Evolutionary conservation across 1,140 invertebrate species (phyloP).

Genomic region (Drosophila bocqueti): DNA sequence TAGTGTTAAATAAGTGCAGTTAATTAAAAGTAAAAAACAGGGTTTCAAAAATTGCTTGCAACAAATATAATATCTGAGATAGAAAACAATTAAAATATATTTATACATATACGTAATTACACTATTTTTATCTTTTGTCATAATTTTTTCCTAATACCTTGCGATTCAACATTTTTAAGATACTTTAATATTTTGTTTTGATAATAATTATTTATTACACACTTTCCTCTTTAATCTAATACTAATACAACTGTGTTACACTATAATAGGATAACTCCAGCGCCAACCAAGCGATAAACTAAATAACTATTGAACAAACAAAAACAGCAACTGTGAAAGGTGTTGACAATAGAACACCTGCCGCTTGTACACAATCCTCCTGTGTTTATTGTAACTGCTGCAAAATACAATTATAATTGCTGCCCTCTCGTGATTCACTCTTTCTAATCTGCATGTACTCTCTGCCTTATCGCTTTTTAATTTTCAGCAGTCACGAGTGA

Average conservation of each 20-base stretch:
- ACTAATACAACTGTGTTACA: not conserved
- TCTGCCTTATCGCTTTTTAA: conserved; percentile 31
- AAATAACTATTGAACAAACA: conserved; percentile 5
- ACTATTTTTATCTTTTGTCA: not conserved
- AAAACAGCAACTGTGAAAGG: conserved; percentile 4
- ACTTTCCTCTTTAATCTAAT: not conserved
- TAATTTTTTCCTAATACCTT: not conserved
- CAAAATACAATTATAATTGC: conserved; percentile 7
- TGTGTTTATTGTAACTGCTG: conserved; percentile 20
- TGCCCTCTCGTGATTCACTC: conserved; percentile 2
- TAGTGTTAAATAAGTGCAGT: not conserved
- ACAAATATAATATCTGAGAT: not conserved
- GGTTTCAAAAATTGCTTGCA: too few species aligned
- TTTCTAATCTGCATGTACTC: conserved; percentile 18
- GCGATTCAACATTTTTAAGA: not conserved
- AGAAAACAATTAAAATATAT: not conserved
- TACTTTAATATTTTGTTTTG: not conserved
- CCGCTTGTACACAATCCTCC: not conserved
- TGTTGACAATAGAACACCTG: conserved; percentile 13
- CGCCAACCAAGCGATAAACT: conserved; percentile 4
- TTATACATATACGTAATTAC: not conserved
- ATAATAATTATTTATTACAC: not conserved
- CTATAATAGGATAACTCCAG: not conserved
- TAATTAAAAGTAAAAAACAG: not conserved
- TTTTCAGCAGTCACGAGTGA: conserved; percentile 25